Evolutionary conservation across 2,113 vertebrate species (phyloP).

Genomic region (Drymodes brunneopygia): DNA sequence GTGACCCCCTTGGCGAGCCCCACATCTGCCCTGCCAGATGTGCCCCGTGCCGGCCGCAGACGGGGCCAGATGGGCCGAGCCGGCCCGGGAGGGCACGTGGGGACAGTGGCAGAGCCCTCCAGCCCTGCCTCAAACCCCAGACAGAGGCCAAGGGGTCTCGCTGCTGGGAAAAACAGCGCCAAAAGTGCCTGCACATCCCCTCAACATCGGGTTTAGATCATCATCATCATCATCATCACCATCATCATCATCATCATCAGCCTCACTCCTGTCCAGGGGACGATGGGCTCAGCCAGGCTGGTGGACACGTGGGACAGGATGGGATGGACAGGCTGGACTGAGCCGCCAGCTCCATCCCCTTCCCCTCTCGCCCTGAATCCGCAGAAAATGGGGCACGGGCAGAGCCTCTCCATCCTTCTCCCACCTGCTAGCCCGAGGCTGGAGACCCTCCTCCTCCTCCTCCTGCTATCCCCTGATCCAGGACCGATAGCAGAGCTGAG

Average conservation of each 20-base stretch:
- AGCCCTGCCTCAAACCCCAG: neutral
- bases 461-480: neutral
- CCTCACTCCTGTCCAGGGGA: neutral
- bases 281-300: neutral
- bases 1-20: neutral
- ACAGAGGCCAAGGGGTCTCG: accelerated
- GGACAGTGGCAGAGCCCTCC: neutral
- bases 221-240: neutral
- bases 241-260: too few relatives aligned
- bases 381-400: accelerated
- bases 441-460: neutral
- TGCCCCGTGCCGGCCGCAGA: accelerated
- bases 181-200: neutral
- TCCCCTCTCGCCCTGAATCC: neutral
- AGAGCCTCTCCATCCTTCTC: neutral
- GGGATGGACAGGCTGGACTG: neutral
- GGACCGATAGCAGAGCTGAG: neutral
- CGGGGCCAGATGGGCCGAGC: neutral
- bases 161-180: neutral
- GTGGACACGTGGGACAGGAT: accelerated
- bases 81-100: accelerated
- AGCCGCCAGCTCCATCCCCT: neutral
- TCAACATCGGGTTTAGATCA: accelerated
- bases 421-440: accelerated
- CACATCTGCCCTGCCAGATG: slow-evolving; percentile 29